phyloP scores from a whole-genome alignment of 2,888 invertebrate species.

The Philopedon plagiatum region DNA sequence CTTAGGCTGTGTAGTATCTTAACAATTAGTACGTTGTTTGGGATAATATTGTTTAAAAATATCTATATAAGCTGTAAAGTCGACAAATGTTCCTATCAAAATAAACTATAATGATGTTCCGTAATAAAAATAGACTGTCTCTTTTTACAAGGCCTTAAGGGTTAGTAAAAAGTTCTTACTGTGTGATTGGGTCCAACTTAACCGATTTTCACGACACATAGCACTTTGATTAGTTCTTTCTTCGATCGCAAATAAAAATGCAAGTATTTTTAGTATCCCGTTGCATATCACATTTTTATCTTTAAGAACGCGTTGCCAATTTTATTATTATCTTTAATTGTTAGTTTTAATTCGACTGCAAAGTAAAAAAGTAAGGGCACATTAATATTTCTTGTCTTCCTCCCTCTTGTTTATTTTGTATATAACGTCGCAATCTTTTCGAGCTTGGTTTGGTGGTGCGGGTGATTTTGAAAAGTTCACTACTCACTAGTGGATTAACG shows the following conservation, averaged over 20 bases:
- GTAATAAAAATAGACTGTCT: too few relatives aligned
- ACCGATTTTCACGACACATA: neutral
- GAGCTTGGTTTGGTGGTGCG: neutral
- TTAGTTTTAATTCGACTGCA: conserved; percentile 30
- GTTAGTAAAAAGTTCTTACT: too few relatives aligned
- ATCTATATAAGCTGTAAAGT: too few relatives aligned
- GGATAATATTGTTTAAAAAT: too few relatives aligned
- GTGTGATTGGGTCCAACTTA: neutral
- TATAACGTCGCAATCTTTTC: neutral
- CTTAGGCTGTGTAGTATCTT: too few relatives aligned
- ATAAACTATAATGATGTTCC: too few relatives aligned
- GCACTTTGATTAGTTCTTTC: conserved; percentile 35
- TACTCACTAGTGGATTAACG: too few relatives aligned
- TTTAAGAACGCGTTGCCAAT: conserved; percentile 41
- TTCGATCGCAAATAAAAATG: conserved; percentile 38
- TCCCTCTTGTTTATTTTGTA: conserved; percentile 11
- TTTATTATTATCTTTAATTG: conserved; percentile 5
- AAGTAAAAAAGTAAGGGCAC: conserved; percentile 44
- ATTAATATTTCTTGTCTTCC: neutral
- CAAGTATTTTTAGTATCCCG: conserved; percentile 43
- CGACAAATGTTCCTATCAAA: too few relatives aligned
- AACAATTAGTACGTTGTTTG: too few relatives aligned
- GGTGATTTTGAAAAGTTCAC: too few relatives aligned
- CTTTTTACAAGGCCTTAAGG: too few relatives aligned
- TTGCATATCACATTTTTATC: conserved; percentile 46